A percentile compares a stretch with the other conserved stretches of the same genome.
These are phyloP conservation scores for Pachyrhynchus sulphureomaculatus DNA, from an alignment of 1,140 invertebrate genomes.

Conservation along the genomic window DNA sequence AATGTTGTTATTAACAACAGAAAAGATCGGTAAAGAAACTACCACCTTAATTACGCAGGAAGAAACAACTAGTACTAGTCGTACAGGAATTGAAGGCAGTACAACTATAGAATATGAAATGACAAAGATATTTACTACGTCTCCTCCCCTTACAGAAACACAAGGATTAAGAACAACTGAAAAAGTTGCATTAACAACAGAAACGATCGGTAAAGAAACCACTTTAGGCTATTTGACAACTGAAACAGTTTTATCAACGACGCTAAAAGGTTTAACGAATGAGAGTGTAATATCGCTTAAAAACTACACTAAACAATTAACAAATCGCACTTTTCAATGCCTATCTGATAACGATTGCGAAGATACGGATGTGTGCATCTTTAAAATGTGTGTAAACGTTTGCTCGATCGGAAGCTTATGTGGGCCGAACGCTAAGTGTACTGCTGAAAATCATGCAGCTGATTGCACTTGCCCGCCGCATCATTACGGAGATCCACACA, in stretches of 20 bases:
- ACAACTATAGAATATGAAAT: not conserved
- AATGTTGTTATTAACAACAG: not conserved
- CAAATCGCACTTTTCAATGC: constrained; percentile 19
- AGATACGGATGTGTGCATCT: constrained; percentile 65
- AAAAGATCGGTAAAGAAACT: not conserved
- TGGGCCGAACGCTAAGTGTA: constrained; percentile 68
- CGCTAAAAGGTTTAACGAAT: not conserved
- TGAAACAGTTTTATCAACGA: constrained; percentile 7
- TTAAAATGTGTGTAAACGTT: constrained; percentile 71
- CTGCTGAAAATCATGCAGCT: constrained; percentile 67
- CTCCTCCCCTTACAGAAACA: not conserved
- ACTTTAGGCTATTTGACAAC: not conserved
- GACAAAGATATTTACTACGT: no score
- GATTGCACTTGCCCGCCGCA: constrained; percentile 70
- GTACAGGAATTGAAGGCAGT: no score
- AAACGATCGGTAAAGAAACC: not conserved
- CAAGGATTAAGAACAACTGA: not conserved
- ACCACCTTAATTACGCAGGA: not conserved
- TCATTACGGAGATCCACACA: constrained; percentile 47
- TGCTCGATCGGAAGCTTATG: constrained; percentile 66
- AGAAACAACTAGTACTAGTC: not conserved
- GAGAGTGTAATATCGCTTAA: constrained; percentile 14
- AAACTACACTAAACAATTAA: constrained; percentile 22
- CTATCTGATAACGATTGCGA: constrained; percentile 65
- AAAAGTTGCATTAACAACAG: not conserved